phyloP scores from a whole-genome alignment of 1,140 invertebrate species.

The Penaeus vannamei region DNA sequence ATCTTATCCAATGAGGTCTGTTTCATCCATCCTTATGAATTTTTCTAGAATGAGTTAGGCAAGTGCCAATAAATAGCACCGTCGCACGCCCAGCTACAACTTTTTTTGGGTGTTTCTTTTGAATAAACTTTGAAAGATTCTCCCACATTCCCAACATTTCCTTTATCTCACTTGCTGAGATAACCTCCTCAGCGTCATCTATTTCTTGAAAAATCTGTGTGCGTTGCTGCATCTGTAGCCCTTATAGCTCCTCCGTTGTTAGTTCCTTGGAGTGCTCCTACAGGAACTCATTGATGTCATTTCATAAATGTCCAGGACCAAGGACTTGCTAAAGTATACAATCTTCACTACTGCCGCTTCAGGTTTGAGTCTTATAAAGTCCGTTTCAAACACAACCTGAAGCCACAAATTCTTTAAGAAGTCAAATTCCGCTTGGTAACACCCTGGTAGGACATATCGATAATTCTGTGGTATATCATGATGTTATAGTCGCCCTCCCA shows the following conservation, averaged over 20 bases:
- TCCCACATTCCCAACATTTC: no score
- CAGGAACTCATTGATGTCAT: constrained; percentile 31
- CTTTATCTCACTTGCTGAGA: no score
- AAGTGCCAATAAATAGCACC: no score
- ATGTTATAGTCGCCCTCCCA: constrained; percentile 64
- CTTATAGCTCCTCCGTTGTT: not conserved
- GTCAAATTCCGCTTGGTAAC: not conserved
- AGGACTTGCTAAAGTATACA: constrained; percentile 69
- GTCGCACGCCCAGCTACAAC: no score
- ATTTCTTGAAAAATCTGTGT: no score
- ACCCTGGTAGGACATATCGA: not conserved
- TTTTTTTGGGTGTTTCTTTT: no score
- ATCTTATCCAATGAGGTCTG: no score
- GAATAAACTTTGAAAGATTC: no score
- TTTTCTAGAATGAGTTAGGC: no score
- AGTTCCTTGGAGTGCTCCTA: not conserved
- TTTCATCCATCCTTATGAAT: no score
- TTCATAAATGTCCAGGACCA: constrained; percentile 69
- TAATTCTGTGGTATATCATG: constrained; percentile 41
- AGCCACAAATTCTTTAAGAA: not conserved
- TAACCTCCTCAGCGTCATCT: no score
- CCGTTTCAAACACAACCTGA: not conserved
- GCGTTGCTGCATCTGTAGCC: not conserved
- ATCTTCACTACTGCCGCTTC: constrained; percentile 69
- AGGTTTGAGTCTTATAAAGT: constrained; percentile 54